phyloP scores from a whole-genome alignment of 1,140 invertebrate species.

The Scaptodrosophila lebanonensis region DNA sequence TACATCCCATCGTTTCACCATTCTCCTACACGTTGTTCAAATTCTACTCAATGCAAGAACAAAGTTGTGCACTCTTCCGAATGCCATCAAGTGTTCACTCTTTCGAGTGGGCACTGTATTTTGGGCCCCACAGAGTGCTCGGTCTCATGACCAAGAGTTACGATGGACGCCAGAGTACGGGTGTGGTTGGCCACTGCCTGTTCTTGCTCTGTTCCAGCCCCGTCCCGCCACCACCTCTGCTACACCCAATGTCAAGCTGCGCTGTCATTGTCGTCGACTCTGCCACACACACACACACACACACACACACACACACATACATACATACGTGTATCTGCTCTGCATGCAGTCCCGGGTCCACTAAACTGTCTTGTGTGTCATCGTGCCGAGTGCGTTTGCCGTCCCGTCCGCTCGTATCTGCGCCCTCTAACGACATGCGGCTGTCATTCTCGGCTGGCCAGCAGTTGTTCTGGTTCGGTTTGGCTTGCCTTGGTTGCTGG shows the following conservation, averaged over 20 bases:
- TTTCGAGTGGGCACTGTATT: too few species aligned
- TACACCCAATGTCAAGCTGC: constrained; percentile 21
- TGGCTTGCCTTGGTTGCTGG: constrained; percentile 12
- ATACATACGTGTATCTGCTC: constrained; percentile 12
- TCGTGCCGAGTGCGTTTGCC: constrained; percentile 13
- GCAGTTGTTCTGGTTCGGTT: constrained; percentile 9
- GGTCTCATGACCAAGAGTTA: too few species aligned
- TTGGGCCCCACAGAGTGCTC: too few species aligned
- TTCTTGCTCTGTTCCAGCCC: not conserved
- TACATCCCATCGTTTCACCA: too few species aligned
- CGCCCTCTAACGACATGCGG: constrained; percentile 36
- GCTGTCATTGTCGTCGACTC: constrained; percentile 30
- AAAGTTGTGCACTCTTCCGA: too few species aligned
- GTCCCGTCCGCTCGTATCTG: constrained; percentile 20
- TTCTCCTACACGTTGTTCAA: too few species aligned
- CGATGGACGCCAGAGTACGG: too few species aligned
- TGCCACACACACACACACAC: constrained; percentile 11
- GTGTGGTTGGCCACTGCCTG: constrained; percentile 10
- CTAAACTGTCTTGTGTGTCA: constrained; percentile 22
- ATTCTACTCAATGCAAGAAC: too few species aligned
- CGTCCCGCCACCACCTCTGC: not conserved
- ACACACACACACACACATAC: constrained; percentile 8
- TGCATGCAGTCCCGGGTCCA: constrained; percentile 22
- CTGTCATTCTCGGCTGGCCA: constrained; percentile 39
- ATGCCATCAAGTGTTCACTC: too few species aligned